These are phyloP conservation scores for Sepiola atlantica DNA, from an alignment of 2,888 invertebrate genomes.

Conservation along the genomic window DNA sequence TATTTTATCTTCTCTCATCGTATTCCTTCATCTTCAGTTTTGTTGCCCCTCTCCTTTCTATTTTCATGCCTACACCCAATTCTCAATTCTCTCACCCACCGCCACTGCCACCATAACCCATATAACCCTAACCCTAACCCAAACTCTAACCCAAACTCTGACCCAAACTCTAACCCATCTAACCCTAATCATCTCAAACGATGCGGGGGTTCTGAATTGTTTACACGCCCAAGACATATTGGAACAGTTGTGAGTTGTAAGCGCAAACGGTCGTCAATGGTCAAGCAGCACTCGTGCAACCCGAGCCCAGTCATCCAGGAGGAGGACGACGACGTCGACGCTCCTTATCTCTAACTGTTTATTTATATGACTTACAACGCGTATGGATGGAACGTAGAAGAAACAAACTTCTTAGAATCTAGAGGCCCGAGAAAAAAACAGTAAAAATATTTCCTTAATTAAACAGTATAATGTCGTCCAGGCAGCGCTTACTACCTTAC, in stretches of 20 bases:
- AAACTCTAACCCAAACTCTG: too few species aligned
- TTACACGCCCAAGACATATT: conserved; percentile 18
- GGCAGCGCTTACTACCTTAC: neutral
- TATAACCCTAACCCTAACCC: too few species aligned
- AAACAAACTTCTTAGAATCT: neutral
- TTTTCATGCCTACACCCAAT: neutral
- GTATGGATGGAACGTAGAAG: neutral
- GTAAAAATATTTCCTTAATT: neutral
- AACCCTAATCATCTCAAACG: neutral
- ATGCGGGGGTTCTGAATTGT: neutral
- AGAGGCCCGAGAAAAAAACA: neutral
- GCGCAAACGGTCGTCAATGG: neutral
- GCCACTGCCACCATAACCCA: too few species aligned
- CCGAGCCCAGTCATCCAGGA: neutral
- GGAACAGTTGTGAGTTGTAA: conserved; percentile 11
- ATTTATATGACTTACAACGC: neutral
- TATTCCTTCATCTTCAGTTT: neutral
- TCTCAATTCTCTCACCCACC: neutral
- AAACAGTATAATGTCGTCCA: neutral
- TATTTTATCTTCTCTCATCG: neutral
- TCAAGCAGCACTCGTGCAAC: neutral
- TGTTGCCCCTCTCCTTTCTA: neutral
- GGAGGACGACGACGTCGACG: neutral
- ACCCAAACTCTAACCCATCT: too few species aligned
- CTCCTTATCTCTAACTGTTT: neutral